Conservation (phyloP, 2,797 vertebrate species). For the Odontamblyopus lacepedii region DNA sequence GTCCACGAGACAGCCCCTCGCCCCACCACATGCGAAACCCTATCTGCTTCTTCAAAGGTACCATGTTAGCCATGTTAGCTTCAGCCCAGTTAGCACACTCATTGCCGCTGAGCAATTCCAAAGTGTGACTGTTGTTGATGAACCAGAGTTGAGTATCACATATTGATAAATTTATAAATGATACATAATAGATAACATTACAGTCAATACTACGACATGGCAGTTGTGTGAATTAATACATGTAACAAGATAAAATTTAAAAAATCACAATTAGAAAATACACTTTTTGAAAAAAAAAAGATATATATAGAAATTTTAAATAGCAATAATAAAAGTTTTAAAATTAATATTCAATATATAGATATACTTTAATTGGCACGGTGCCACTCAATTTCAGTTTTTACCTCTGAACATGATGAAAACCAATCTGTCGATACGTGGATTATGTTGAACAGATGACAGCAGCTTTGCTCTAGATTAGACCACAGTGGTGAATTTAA, state of each 20-base stretch:
- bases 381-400: constrained; percentile 16
- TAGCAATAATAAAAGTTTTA: too few relatives aligned
- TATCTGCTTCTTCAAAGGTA: constrained; percentile 27
- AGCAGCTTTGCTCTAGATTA: constrained; percentile 62
- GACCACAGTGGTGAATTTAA: constrained; percentile 52
- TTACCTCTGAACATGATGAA: constrained; percentile 49
- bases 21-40: background rate
- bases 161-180: background rate
- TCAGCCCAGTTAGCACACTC: constrained; percentile 2
- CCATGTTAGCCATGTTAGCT: constrained; percentile 10
- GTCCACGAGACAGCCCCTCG: constrained; percentile 4
- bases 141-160: background rate
- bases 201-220: background rate
- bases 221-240: too few relatives aligned
- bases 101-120: background rate
- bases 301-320: background rate
- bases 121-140: background rate
- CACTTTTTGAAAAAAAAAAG: too few relatives aligned
- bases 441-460: constrained; percentile 67
- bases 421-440: constrained; percentile 58
- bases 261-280: too few relatives aligned
- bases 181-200: background rate
- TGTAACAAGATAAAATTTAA: background rate
- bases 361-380: too few relatives aligned
- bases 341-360: too few relatives aligned